Evolutionary conservation across 2,797 vertebrate species (phyloP).

Genomic region (Poliocrania exsul): DNA sequence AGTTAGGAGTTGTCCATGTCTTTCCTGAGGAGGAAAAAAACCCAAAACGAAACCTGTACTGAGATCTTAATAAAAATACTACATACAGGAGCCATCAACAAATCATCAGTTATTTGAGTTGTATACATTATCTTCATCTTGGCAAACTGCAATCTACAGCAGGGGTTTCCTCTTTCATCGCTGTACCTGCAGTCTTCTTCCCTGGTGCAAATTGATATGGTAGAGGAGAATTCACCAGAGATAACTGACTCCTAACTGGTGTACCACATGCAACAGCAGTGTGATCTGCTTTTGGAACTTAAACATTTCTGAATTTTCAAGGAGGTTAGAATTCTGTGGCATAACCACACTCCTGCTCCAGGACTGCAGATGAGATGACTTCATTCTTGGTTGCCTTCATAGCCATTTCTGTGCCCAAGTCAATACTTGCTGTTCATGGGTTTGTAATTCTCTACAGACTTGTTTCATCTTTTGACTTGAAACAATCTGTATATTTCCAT

Average conservation of each 20-base stretch:
- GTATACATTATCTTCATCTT: not conserved
- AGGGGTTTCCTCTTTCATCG: not conserved
- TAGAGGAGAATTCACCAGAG: not conserved
- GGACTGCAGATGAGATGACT: not conserved
- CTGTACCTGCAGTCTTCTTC: not conserved
- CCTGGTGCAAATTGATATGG: not conserved
- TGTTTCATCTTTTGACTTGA: not conserved
- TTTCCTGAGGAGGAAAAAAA: not conserved
- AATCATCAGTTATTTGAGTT: not conserved
- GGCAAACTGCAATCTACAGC: not conserved
- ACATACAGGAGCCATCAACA: not conserved
- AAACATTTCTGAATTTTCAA: not conserved
- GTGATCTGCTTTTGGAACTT: not conserved
- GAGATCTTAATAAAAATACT: not conserved
- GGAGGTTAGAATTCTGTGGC: not conserved
- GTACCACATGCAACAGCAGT: fast-evolving
- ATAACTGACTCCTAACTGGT: not conserved
- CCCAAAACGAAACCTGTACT: not conserved
- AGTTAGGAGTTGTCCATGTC: not conserved
- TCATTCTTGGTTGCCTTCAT: not conserved
- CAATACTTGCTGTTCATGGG: not conserved
- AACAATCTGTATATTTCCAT: not conserved
- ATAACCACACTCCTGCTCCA: not conserved
- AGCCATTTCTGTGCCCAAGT: not conserved
- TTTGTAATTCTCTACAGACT: not conserved